Base-by-base conservation (phyloP, 2,797 vertebrate species). In the Thalassophryne amazonica region DNA sequence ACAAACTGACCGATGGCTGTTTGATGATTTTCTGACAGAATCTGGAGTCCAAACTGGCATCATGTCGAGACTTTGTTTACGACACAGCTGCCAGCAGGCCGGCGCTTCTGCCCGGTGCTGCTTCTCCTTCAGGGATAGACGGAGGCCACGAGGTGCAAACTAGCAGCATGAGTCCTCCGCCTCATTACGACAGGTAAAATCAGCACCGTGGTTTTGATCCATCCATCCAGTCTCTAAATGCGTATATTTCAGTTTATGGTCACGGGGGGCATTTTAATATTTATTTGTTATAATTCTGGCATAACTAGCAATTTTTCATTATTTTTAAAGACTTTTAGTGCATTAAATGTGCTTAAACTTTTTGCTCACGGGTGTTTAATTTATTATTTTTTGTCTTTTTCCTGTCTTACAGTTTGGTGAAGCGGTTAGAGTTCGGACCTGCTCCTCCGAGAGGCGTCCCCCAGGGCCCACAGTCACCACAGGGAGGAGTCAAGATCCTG, bases 41-140 rank as follows among this genome's bases (percentile, higher is more conserved):
- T n/a, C 80, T 99, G 76, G 97, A 99, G 70, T 97, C 95, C 21
- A 99, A 99, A 73, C 85, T 99, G 45, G 96, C 96, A 0, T 97
- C 95, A 12, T 99, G 96, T 80, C 90, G 94, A 74, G 95, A 96
- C 77, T 94, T 98, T 35, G 85, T 96, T 17, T 95, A 93, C 1
- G 95, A 98, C 50, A 93, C 95, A 17, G 87, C 92, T 4, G 88
- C 89, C 20, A 90, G 39, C 62, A 88, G 92, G 55, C 54, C 86
- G 0, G 61, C 84, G 0, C 86, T 89, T 0, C 60, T 85, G 4
- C 77, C 89, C 0, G 50, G 77, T 3, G 59, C 82, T 0, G 80
- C 81, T 0, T 69, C 84, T 39, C 84, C 88, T 7, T 77, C 63
- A 18, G 81, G 81, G 67, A 86, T 73, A 65, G 92, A 93, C 48